Evolutionary conservation across 2,888 invertebrate genomes (phyloP), one percentile per base, ranked within the genome.

Genomic region (Philhelius pedissequus): DNA sequence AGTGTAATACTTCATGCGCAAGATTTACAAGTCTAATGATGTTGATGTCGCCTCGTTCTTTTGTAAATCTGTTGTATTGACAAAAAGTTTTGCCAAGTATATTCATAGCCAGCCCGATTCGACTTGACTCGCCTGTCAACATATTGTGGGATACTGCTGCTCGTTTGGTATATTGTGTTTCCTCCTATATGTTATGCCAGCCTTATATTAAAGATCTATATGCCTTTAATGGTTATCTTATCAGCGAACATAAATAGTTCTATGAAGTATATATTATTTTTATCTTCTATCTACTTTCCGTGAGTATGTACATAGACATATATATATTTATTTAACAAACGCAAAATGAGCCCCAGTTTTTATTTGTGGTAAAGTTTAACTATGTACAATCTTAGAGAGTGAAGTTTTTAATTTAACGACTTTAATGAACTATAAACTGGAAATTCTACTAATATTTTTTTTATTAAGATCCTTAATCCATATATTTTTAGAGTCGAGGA

Each of bases 351-450:
- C n/a, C 3, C 40, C 1, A 38, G 22, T 58, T 45, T 15, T 40
- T 15, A 40, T 15, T 1, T 30, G 9, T 52, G n/a, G 15, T 8
- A 27, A 5, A 6, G 20, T 20, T 25, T n/a, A 25, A 27, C 25
- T 15, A n/a, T 7, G 4, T 7, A 40, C 7, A n/a, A 40, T 3
- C 32, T 0, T 7, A 15, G 13, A 13, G 52, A 20, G 35, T n/a
- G 9, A 30, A 18, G 15, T 54, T 30, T 54, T 60, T 32, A 4
- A 43, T 20, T 11, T 15, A 50, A 43, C 6, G 18, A 15, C 50
- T 69, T 45, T 20, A 68, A 77, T 70, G 77, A 77, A 68, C 75
- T 68, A 48, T 66, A 48, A 75, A 70, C 69, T 77, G 69, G 69
- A 70, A 69, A 35, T 35, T 15, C 27, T 32, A 43, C 32, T n/a